Base-by-base conservation (phyloP, 2,888 invertebrate genomes). In the Dynastes tityus region DNA sequence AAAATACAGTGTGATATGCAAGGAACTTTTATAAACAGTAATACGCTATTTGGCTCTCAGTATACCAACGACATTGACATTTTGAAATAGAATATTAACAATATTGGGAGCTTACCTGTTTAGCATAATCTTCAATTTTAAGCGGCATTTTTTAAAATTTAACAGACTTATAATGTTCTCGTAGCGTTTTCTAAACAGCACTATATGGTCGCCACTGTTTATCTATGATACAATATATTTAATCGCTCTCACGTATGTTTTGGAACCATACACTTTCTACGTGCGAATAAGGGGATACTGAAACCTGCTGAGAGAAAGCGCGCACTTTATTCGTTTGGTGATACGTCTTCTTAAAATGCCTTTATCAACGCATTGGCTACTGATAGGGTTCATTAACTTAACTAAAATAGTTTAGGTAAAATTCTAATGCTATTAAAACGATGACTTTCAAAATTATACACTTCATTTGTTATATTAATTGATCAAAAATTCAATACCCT, bases 261-360 rank as follows among this genome's bases (percentile, higher is more conserved):
- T 74, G 37, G 22, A 74, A 61, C 32, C 22, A 61, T 13, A 61
- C 11, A 74, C 61, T 73, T 73, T 73, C 73, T 74, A 61, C 5
- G 37, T 45, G 61, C 45, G 61, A 27, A 13, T 61, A 61, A 63
- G 73, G 73, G 61, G 45, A 68, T 9, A 74, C 73, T 74, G 61
- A 74, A 74, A 74, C 49, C 13, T 61, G n/a, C 16, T 27, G 22
- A 55, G 73, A 74, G 73, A 74, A 74, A 74, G 73, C 61, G 29
- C 61, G 61, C 22, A 45, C 27, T n/a, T 55, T 53, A 2, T 55
- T 53, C 16, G 55, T 71, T 53, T 53, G 40, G 8, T 8, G 51
- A 37, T 32, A 32, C 55, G 32, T 55, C 55, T 32, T 16, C 13
- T 40, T 55, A 55, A 55, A 71, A 37, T 65, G 16, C 16, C 3